Base-by-base conservation (phyloP, 2,797 vertebrate genomes). In the Acanthornis magna region DNA sequence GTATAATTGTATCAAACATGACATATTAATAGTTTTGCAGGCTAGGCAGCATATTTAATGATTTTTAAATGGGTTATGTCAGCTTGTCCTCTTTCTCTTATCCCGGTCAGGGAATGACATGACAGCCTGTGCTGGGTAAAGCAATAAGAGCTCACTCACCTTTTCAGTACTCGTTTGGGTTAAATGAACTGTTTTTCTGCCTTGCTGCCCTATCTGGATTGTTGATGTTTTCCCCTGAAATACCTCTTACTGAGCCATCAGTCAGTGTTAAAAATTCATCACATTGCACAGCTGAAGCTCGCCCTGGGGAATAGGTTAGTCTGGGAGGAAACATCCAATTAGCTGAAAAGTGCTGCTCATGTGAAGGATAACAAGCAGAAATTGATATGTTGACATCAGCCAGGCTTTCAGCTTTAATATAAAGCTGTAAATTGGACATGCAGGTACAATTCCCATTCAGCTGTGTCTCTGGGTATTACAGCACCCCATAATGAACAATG, bases 311-410 rank as follows among this genome's bases (percentile, higher is more conserved):
- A 42, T 71, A 92, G 78, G 95, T 95, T 96, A 68, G 92, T 60
- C 85, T 91, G 93, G 57, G 86, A 95, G 92, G 92, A 96, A 97
- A 88, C 93, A 97, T 91, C 95, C 92, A 96, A 94, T 95, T 96
- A 96, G 88, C 93, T 91, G 86, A 16, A n/a, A 78, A 93, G 72
- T 67, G 70, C 84, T 88, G 91, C 84, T 93, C 61, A 8, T 51
- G 61, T 5, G 38, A 70, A 82, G 89, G 87, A 40, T 87, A 95
- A 95, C 93, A 92, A 93, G 92, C 42, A 74, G 92, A 88, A 96
- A 92, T 94, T 87, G 96, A 85, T 96, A 89, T 68, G 86, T 96
- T 95, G 96, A 90, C 92, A 96, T 89, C 61, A 75, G 89, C 61
- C 61, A 62, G 61, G 72, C 92, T 93, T 89, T 91, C 84, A 85